phyloP scores from a whole-genome alignment of 2,888 invertebrate species.

The Scaptomyza polygonia region DNA sequence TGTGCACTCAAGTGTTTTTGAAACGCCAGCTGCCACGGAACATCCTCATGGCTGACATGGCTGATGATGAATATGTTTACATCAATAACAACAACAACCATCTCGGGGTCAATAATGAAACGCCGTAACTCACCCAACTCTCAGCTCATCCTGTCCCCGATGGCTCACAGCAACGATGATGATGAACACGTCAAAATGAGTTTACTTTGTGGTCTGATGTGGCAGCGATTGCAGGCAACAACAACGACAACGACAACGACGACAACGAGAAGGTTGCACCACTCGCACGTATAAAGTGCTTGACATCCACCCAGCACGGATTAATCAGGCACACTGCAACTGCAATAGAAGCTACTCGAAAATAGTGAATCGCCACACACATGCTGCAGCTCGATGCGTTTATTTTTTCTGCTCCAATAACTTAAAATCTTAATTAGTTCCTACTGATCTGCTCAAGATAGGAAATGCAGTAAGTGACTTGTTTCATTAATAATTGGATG shows the following conservation, averaged over 20 bases:
- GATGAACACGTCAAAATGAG: constrained; percentile 67
- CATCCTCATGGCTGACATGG: constrained; percentile 29
- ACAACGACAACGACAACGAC: constrained; percentile 8
- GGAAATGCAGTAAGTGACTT: no score
- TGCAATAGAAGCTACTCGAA: constrained; percentile 7
- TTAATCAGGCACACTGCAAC: constrained; percentile 29
- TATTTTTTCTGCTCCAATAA: constrained; percentile 7
- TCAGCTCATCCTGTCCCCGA: not conserved
- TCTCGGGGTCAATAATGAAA: constrained; percentile 67
- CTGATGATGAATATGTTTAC: constrained; percentile 71
- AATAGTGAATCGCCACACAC: not conserved
- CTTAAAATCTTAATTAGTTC: constrained; percentile 8
- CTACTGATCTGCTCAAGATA: not conserved
- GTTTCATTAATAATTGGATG: not conserved
- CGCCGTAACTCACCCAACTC: constrained; percentile 26
- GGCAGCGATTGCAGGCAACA: constrained; percentile 44
- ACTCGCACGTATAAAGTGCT: constrained; percentile 22
- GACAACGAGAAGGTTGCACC: constrained; percentile 23
- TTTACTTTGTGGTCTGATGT: constrained; percentile 69
- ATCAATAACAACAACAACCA: constrained; percentile 70
- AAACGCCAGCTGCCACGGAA: constrained; percentile 60
- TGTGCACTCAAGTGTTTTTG: constrained; percentile 70
- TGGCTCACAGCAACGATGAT: constrained; percentile 26
- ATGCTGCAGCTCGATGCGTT: not conserved
- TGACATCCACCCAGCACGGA: constrained; percentile 41